phyloP scores from a whole-genome alignment of 2,888 invertebrate genomes.

The Drosophila limbata region DNA sequence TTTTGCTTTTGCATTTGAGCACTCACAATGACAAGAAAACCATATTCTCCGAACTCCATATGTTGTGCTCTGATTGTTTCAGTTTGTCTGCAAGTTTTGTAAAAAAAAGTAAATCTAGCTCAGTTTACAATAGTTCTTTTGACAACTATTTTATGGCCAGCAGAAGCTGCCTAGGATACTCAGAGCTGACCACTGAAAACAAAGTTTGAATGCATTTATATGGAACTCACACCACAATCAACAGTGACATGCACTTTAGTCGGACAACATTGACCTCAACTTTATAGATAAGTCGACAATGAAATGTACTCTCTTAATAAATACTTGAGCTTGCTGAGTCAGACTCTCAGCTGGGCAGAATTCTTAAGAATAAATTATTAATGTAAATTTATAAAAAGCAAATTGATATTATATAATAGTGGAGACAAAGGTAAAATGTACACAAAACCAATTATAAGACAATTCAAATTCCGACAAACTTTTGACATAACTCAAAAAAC shows the following conservation, averaged over 20 bases:
- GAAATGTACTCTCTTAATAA: neutral
- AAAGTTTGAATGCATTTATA: constrained; percentile 13
- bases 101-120: constrained; percentile 4
- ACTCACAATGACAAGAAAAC: constrained; percentile 1
- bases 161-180: constrained; percentile 15
- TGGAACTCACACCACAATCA: constrained; percentile 49
- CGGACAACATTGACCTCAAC: constrained; percentile 44
- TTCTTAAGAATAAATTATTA: too few relatives aligned
- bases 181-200: constrained; percentile 5
- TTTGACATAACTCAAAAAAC: too few relatives aligned
- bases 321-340: neutral
- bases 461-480: too few relatives aligned
- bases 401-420: neutral
- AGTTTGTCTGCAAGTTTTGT: constrained; percentile 7
- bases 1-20: neutral
- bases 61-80: constrained; percentile 4
- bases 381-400: too few relatives aligned
- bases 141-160: constrained; percentile 13
- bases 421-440: neutral
- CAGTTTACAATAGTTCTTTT: constrained; percentile 10
- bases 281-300: constrained; percentile 38
- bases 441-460: too few relatives aligned
- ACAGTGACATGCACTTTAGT: constrained; percentile 59
- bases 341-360: too few relatives aligned
- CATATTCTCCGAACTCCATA: neutral